phyloP scores from a whole-genome alignment of 1,140 invertebrate genomes.

The Micrasema longulum region DNA sequence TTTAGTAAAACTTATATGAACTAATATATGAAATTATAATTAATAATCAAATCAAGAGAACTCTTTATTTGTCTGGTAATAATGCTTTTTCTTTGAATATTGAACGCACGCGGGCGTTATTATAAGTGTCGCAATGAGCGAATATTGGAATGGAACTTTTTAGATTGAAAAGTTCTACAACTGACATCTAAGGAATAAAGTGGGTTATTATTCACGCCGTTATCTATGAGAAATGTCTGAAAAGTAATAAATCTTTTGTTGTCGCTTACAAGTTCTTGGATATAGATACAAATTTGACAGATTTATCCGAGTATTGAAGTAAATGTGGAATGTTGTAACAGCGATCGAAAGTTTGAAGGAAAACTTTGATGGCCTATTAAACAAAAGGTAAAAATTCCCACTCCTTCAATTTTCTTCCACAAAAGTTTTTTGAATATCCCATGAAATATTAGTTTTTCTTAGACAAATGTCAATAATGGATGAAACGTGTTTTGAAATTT shows the following conservation, averaged over 20 bases:
- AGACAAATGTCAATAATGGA: no score
- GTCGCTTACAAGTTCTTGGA: slow-evolving; percentile 23
- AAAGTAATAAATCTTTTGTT: slow-evolving; percentile 41
- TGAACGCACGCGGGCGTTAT: slow-evolving; percentile 5
- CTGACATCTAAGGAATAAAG: slow-evolving; percentile 30
- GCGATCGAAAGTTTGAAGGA: slow-evolving; percentile 5
- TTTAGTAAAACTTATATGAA: no score
- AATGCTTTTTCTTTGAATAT: not conserved
- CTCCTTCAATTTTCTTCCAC: no score
- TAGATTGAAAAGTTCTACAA: slow-evolving; percentile 16
- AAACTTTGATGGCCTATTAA: slow-evolving; percentile 31
- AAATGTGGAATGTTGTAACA: slow-evolving; percentile 17
- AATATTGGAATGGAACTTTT: slow-evolving; percentile 30
- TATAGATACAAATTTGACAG: slow-evolving; percentile 37
- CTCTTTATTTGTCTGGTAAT: not conserved
- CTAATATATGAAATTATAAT: not conserved
- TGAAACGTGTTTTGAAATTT: no score
- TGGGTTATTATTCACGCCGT: slow-evolving; percentile 39
- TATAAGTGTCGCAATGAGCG: slow-evolving; percentile 22
- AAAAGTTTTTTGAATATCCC: no score
- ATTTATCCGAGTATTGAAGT: slow-evolving; percentile 35
- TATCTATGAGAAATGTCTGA: slow-evolving; percentile 35
- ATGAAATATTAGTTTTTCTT: no score
- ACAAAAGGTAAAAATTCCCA: slow-evolving; percentile 12
- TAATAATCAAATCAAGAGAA: not conserved